These are phyloP conservation scores for Cerastoderma edule DNA, from an alignment of 2,888 invertebrate genomes.

Conservation along the genomic window DNA sequence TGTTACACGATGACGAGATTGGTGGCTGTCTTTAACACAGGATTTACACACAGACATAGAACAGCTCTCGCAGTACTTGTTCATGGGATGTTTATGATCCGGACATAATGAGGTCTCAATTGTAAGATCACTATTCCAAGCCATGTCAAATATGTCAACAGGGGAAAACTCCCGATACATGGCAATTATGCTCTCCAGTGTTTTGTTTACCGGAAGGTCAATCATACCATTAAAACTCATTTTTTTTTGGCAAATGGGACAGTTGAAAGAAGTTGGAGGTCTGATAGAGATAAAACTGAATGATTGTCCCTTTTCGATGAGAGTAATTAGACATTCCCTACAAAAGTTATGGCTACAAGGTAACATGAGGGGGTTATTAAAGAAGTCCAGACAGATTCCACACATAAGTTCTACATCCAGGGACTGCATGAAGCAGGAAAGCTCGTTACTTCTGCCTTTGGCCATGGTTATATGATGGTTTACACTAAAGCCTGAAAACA, in stretches of 20 bases:
- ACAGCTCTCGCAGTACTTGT: conserved; percentile 65
- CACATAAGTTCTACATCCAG: conserved; percentile 67
- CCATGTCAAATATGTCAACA: conserved; percentile 59
- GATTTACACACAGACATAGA: conserved; percentile 54
- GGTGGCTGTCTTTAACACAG: conserved; percentile 47
- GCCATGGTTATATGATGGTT: too few relatives aligned
- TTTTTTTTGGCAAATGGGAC: conserved; percentile 64
- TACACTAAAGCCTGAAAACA: too few relatives aligned
- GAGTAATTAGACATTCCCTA: conserved; percentile 58
- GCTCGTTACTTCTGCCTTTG: not conserved
- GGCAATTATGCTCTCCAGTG: conserved; percentile 63
- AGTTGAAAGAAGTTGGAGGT: conserved; percentile 53
- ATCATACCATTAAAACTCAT: conserved; percentile 43
- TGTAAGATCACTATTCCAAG: conserved; percentile 57
- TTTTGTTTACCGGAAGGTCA: conserved; percentile 58
- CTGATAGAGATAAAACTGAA: conserved; percentile 37
- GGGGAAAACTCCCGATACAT: conserved; percentile 54
- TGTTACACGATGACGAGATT: conserved; percentile 47
- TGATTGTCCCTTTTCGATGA: conserved; percentile 41
- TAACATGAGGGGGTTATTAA: conserved; percentile 60
- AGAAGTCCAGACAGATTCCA: conserved; percentile 68
- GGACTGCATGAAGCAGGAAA: conserved; percentile 11
- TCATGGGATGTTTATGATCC: conserved; percentile 46
- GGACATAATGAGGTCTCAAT: conserved; percentile 42
- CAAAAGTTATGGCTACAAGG: conserved; percentile 71